These are phyloP conservation scores for Egretta garzetta DNA, from an alignment of 2,113 vertebrate species.

Conservation along the genomic window DNA sequence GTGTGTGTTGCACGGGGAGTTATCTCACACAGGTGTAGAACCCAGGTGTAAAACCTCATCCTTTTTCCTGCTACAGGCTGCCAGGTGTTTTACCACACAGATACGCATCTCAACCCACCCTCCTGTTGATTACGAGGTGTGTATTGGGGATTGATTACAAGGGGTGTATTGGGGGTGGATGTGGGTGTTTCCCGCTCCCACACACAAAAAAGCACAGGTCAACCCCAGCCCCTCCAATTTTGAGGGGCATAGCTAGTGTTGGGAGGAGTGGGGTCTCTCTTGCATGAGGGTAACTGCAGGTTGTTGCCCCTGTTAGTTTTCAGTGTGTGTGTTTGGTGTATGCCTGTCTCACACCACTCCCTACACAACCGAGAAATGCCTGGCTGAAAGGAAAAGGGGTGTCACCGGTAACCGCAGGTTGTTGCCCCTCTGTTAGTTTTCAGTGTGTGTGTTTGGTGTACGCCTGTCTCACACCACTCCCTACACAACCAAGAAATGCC, in stretches of 20 bases:
- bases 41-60: background rate
- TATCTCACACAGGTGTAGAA: background rate
- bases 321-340: background rate
- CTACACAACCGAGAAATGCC: background rate
- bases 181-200: background rate
- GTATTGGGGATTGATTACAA: background rate
- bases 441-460: background rate
- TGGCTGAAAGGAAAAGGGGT: background rate
- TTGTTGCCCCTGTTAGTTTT: too few relatives aligned
- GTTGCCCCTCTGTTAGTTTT: too few relatives aligned
- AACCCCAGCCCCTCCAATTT: background rate
- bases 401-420: background rate
- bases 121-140: background rate
- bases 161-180: background rate
- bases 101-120: background rate
- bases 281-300: background rate
- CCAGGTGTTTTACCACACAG: background rate
- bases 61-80: background rate
- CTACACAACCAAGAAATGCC: background rate
- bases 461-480: background rate
- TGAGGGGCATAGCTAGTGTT: fast-evolving
- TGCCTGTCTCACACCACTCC: background rate
- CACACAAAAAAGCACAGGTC: background rate
- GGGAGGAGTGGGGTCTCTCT: background rate
- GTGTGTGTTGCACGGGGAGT: background rate